Evolutionary conservation across 2,888 invertebrate species (phyloP), one percentile per base, ranked within the genome.

Genomic region (Thecocarcelia acutangulata): DNA sequence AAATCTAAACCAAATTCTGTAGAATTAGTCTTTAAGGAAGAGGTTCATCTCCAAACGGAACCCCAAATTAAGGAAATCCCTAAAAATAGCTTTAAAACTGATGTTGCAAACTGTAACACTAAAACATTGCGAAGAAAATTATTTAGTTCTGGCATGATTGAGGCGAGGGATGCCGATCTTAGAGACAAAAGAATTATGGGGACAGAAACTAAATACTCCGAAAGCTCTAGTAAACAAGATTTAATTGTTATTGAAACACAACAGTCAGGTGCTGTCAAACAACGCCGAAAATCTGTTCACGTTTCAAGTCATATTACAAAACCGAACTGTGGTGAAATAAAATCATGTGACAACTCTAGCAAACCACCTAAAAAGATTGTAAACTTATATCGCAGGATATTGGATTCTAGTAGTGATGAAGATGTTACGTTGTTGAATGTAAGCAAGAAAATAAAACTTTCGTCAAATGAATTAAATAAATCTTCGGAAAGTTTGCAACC

Each of bases 401-500:
- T 59, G 6, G 72, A 78, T 40, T 78, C 66, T 5, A 73, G 59
- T 40, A 37, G 19, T 61, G 59, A 46, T 42, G 58, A 73, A 72
- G 37, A 59, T n/a, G 15, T n/a, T n/a, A n/a, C n/a, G 17, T 44
- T 19, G 17, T n/a, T n/a, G 3, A 19, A 44, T 21, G 11, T 8
- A 40, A 24, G 6, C 6, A 40, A 11, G 11, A 21, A 21, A 11
- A 24, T 46, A 19, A 42, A 48, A 28, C 6, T 19, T 13, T n/a
- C n/a, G 15, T 3, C n/a, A n/a, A 19, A n/a, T 3, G 37, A 66
- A 50, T 2, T 52, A 2, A 33, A 28, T n/a, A 56, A 17, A 58
- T 42, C 13, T 40, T 9, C 1, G 2, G 13, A 21, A 21, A 52
- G 1, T 12, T 42, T 0, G 13, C 58, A 58, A 33, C n/a, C 13